Base-by-base conservation (phyloP, 2,888 invertebrate genomes). In the Bhutanitis thaidina region DNA sequence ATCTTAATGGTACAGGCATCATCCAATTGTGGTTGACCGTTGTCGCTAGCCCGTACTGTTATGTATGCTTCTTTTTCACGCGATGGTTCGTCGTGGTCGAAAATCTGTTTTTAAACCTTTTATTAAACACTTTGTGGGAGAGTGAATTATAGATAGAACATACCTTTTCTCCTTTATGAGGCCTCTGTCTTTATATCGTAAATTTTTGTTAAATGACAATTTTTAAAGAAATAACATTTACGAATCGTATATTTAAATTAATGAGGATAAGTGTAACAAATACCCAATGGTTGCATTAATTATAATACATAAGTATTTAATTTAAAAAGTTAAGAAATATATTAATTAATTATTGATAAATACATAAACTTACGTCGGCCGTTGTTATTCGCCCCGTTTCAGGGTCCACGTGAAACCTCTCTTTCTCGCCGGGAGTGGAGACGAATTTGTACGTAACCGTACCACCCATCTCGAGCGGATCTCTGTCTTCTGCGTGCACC, bases 1-100 rank as follows among this genome's bases (percentile, higher is more conserved):
- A 98, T 95, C 89, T 95, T 96, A 76, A 98, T 96, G 4, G 97
- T 97, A 81, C 98, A 98, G 49, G 97, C 95, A 67, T 97, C 97
- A 64, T 97, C 97, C 46, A 98, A 88, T 41, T 94, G 94, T 0
- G 97, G 97, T 60, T 93, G 92, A 0, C 98, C 98, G 77, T 97
- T 96, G 84, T 98, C 98, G 52, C 95, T 96, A 0, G 97, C 98
- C 74, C 96, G 93, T 7, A 98, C 96, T 29, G 97, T 97, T 43
- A 97, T 91, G 69, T 96, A 96, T 54, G 91, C 93, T 85, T 94
- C 96, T 82, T 93, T 97, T 81, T 93, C 95, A 69, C 94, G 91
- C 37, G 93, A 92, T 7, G 97, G 97, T 71, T 97, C 96, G 74
- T 98, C 98, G 60, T 97, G 93, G 86, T 98, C 97, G 79, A 98